These are phyloP conservation scores for Paramormyrops kingsleyae DNA, from an alignment of 2,113 vertebrate species.

Conservation along the genomic window DNA sequence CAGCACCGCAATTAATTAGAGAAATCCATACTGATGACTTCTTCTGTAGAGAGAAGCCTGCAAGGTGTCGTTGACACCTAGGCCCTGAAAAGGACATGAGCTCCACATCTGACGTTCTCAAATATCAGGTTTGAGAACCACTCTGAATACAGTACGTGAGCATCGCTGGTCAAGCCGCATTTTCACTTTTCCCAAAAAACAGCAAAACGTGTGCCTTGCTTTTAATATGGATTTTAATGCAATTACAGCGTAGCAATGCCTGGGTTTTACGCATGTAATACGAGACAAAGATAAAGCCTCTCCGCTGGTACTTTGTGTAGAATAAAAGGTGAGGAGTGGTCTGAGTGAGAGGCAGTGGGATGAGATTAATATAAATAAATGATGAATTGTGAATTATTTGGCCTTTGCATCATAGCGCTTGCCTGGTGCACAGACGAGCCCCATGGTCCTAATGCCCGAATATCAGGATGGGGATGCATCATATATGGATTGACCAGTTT, in stretches of 20 bases:
- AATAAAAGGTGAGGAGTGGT: neutral
- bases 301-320: neutral
- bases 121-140: neutral
- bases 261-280: constrained; percentile 2
- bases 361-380: constrained; percentile 10
- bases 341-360: neutral
- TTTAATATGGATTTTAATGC: neutral
- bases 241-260: neutral
- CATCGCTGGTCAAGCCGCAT: neutral
- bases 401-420: neutral
- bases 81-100: neutral
- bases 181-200: neutral
- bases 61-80: constrained; percentile 20
- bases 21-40: constrained; percentile 50
- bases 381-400: constrained; percentile 2
- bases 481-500: neutral
- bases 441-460: neutral
- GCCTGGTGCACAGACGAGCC: neutral
- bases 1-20: constrained; percentile 43
- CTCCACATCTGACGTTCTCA: neutral
- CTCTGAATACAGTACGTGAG: neutral
- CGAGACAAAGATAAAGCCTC: neutral
- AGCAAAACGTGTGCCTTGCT: neutral
- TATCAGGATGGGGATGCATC: neutral
- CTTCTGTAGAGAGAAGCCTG: constrained; percentile 40